phyloP scores from a whole-genome alignment of 37 sponge, comb jelly and placozoan species.

The Chondrosia reniformis region DNA sequence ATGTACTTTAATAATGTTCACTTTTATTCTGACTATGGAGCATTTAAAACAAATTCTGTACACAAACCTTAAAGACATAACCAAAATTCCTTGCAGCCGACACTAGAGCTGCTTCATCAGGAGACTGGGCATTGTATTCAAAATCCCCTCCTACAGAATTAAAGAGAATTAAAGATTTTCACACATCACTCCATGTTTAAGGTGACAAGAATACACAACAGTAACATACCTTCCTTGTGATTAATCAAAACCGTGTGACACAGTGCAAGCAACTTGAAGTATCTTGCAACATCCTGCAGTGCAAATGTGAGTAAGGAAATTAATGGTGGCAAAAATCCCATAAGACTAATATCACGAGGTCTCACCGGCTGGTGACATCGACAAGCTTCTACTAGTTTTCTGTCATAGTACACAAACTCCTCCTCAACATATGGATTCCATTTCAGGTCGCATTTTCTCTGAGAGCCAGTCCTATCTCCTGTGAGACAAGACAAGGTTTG shows the following conservation, averaged over 20 bases:
- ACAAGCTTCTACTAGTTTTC: constrained; percentile 52
- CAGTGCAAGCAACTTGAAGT: constrained; percentile 77
- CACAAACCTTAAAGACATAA: constrained; percentile 71
- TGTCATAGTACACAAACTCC: constrained; percentile 75
- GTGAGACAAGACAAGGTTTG: too few relatives aligned
- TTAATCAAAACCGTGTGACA: constrained; percentile 93
- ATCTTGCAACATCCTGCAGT: constrained; percentile 58
- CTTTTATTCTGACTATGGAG: too few relatives aligned
- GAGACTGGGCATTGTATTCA: constrained; percentile 94
- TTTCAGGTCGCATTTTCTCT: constrained; percentile 28
- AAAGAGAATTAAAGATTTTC: neutral
- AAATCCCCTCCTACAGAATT: constrained; percentile 28
- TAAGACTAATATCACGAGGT: neutral
- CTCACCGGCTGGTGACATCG: constrained; percentile 36
- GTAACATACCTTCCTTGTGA: constrained; percentile 41
- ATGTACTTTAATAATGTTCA: too few relatives aligned
- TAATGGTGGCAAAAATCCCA: neutral
- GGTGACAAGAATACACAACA: neutral
- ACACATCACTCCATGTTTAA: neutral
- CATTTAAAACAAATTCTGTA: too few relatives aligned
- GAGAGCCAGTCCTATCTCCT: too few relatives aligned
- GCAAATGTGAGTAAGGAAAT: neutral
- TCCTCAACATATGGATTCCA: constrained; percentile 83
- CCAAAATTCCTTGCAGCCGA: constrained; percentile 96
- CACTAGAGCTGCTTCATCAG: constrained; percentile 97